These are phyloP conservation scores for Rhopalosiphum maidis DNA, from an alignment of 1,140 invertebrate genomes.

Conservation along the genomic window DNA sequence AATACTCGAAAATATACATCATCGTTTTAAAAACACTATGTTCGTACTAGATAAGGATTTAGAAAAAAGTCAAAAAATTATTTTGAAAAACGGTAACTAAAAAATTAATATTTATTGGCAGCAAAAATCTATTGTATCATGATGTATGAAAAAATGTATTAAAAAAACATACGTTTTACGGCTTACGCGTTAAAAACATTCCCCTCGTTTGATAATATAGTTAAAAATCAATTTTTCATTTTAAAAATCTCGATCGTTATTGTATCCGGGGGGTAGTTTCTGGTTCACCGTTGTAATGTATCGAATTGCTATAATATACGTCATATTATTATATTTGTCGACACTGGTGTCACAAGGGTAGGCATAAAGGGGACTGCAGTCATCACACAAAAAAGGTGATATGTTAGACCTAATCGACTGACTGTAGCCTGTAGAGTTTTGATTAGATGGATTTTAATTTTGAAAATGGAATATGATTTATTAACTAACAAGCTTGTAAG, in stretches of 20 bases:
- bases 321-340: not conserved
- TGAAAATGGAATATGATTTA: not conserved
- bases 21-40: not conserved
- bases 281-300: not conserved
- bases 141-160: not conserved
- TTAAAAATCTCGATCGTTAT: not conserved
- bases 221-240: conserved; percentile 19
- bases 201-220: not conserved
- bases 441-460: not conserved
- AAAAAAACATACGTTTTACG: not conserved
- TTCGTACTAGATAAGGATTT: not conserved
- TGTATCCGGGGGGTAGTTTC: not conserved
- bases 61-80: not conserved
- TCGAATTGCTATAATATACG: not conserved
- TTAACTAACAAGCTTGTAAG: too few relatives aligned
- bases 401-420: not conserved
- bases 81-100: not conserved
- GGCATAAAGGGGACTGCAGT: not conserved
- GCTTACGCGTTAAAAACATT: not conserved
- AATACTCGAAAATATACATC: not conserved
- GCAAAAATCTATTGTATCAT: not conserved
- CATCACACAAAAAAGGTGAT: not conserved
- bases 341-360: not conserved
- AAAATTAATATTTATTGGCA: not conserved
- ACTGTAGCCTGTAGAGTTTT: not conserved